phyloP scores from a whole-genome alignment of 1,140 invertebrate species.

The Portunus trituberculatus region DNA sequence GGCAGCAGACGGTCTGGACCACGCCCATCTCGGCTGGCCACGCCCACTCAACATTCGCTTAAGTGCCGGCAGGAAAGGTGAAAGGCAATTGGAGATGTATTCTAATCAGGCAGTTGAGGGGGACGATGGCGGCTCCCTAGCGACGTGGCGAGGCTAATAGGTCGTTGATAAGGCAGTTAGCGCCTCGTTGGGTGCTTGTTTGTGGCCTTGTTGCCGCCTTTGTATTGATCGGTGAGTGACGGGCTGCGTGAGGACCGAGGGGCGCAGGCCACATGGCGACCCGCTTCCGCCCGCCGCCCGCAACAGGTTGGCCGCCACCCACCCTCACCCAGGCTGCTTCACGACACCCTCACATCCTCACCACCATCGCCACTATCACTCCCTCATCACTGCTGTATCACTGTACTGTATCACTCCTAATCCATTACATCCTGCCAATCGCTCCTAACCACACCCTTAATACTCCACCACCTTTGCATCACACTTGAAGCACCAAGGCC shows the following conservation, averaged over 20 bases:
- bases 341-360: not conserved
- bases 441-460: too few relatives aligned
- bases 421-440: too few relatives aligned
- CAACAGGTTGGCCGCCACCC: not conserved
- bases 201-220: conserved; percentile 34
- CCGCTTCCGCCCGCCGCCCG: not conserved
- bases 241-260: not conserved
- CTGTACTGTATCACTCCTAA: too few relatives aligned
- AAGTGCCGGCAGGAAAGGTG: not conserved
- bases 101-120: not conserved
- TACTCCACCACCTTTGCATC: too few relatives aligned
- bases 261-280: conserved; percentile 41
- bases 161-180: conserved; percentile 37
- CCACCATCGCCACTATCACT: too few relatives aligned
- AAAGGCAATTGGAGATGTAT: not conserved
- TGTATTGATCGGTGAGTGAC: conserved; percentile 57
- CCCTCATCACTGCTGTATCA: too few relatives aligned
- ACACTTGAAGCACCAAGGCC: too few relatives aligned
- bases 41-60: not conserved
- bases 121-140: not conserved
- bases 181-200: conserved; percentile 39
- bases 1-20: not conserved
- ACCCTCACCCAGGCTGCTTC: not conserved
- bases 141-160: not conserved
- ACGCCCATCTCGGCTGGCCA: conserved; percentile 44